Evolutionary conservation across 2,113 vertebrate genomes (phyloP).

Genomic region (Malurus elegans): DNA sequence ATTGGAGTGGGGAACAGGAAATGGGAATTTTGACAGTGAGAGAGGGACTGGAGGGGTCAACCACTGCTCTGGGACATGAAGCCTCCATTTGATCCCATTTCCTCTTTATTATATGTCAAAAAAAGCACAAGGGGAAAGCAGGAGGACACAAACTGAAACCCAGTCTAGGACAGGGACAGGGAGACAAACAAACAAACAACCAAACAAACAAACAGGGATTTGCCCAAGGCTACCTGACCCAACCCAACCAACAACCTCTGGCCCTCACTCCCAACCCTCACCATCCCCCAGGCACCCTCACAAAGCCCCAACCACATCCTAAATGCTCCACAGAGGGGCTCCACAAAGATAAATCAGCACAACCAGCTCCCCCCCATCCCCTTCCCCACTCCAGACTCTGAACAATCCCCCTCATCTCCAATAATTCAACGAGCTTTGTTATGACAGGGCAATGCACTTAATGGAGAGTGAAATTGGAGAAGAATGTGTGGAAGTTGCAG

Average conservation of each 20-base stretch:
- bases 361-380: neutral
- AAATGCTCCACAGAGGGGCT: neutral
- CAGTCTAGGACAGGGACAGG: neutral
- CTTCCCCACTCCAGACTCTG: neutral
- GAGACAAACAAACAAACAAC: neutral
- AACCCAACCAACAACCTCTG: neutral
- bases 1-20: neutral
- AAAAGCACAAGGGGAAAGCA: neutral
- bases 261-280: neutral
- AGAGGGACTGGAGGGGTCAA: neutral
- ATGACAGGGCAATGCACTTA: conserved; percentile 45
- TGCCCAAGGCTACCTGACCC: neutral
- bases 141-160: neutral
- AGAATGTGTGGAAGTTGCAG: conserved; percentile 78
- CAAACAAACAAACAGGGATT: neutral
- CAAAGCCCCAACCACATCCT: neutral
- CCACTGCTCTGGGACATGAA: neutral
- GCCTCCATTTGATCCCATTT: neutral
- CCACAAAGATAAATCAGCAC: neutral
- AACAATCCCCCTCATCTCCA: neutral
- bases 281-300: neutral
- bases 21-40: neutral
- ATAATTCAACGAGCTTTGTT: conserved; percentile 23
- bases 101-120: neutral
- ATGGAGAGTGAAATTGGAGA: conserved; percentile 72